A percentile compares a stretch with the other conserved stretches of the same genome.
phyloP scores from a whole-genome alignment of 53 echinoderm and acorn worm genomes.

The Holothuria scabra region DNA sequence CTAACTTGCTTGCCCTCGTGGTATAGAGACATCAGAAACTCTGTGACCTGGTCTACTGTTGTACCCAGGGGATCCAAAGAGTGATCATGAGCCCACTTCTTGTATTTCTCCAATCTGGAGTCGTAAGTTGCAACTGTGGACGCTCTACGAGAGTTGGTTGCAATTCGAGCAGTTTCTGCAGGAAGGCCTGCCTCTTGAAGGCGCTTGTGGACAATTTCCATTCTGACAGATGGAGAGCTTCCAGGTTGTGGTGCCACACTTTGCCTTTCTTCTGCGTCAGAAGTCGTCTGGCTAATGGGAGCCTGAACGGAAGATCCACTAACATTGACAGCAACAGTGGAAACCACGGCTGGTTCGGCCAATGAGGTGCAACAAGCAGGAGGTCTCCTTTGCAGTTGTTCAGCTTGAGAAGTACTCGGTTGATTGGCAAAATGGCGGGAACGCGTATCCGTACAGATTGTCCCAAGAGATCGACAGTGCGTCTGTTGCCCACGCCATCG shows the following conservation, averaged over 20 bases:
- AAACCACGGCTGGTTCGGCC: conserved; percentile 48
- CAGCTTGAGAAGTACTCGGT: not conserved
- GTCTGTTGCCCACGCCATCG: too few relatives aligned
- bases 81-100: conserved; percentile 4
- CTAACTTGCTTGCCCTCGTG: too few relatives aligned
- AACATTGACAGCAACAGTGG: conserved; percentile 28
- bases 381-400: not conserved
- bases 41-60: not conserved
- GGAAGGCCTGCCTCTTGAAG: conserved; percentile 45
- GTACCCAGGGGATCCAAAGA: too few relatives aligned
- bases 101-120: conserved; percentile 22
- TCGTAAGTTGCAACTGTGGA: conserved; percentile 39
- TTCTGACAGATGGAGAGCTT: conserved; percentile 20
- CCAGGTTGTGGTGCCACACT: not conserved
- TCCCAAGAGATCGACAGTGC: too few relatives aligned
- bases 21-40: not conserved
- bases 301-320: not conserved
- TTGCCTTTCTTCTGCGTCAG: too few relatives aligned
- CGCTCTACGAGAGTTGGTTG: conserved; percentile 12
- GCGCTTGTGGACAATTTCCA: conserved; percentile 35
- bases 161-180: conserved; percentile 23
- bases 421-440: not conserved
- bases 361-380: not conserved
- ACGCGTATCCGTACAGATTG: not conserved
- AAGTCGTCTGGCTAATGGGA: conserved; percentile 10